Conservation (phyloP, 1,140 invertebrate genomes). For the Drosophila serrata region DNA sequence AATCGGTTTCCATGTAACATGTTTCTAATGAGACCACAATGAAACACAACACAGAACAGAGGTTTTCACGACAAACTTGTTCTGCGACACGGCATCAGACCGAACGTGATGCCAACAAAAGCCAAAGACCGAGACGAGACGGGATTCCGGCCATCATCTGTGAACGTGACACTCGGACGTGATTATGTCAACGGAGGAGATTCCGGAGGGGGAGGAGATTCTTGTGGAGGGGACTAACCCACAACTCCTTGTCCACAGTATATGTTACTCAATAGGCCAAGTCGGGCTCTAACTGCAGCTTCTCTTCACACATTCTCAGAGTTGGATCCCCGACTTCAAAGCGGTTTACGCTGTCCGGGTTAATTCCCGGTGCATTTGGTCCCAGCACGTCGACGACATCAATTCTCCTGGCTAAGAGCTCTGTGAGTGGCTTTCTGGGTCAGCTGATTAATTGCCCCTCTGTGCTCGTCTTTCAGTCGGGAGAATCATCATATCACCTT, state of each 20-base stretch:
- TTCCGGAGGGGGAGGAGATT: conserved; percentile 25
- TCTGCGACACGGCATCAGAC: conserved; percentile 41
- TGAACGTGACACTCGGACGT: conserved; percentile 80
- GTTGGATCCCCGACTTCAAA: conserved; percentile 31
- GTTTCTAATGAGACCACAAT: conserved; percentile 76
- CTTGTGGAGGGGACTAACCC: not conserved
- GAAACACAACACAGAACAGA: conserved; percentile 19
- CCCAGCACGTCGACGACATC: conserved; percentile 53
- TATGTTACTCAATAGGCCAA: conserved; percentile 75
- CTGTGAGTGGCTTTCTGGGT: conserved; percentile 54
- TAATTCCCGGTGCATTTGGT: conserved; percentile 68
- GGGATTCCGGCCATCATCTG: conserved; percentile 44
- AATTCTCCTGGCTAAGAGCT: conserved; percentile 15
- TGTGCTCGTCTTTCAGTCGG: conserved; percentile 26
- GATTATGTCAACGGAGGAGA: conserved; percentile 71
- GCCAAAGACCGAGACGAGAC: conserved; percentile 46
- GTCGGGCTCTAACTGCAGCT: conserved; percentile 65
- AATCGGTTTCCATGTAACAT: conserved; percentile 77
- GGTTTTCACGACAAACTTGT: conserved; percentile 63
- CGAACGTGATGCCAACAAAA: conserved; percentile 79
- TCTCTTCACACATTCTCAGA: conserved; percentile 44
- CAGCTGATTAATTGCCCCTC: conserved; percentile 72
- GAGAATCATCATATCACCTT: conserved; percentile 19
- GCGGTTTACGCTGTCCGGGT: conserved; percentile 36
- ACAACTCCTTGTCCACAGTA: not conserved